These are phyloP conservation scores for Polydesmus complanatus DNA, from an alignment of 2,888 invertebrate species.

Conservation along the genomic window DNA sequence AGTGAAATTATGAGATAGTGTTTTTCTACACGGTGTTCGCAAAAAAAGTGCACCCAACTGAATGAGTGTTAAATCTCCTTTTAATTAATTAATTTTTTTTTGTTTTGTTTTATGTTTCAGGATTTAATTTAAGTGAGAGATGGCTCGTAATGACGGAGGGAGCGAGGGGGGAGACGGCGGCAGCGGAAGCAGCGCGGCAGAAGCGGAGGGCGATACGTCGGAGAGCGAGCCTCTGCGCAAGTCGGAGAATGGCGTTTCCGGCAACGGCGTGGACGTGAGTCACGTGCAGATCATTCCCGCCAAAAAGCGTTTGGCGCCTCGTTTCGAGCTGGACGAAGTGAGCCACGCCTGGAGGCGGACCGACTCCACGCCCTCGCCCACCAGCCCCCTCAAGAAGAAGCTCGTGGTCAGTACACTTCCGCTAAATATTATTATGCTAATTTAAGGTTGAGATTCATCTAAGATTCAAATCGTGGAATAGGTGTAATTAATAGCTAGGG, in stretches of 20 bases:
- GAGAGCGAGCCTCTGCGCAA: slow-evolving; percentile 7
- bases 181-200: background rate
- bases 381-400: slow-evolving; percentile 16
- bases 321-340: slow-evolving; percentile 14
- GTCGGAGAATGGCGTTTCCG: slow-evolving; percentile 6
- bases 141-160: background rate
- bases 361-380: slow-evolving; percentile 11
- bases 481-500: no score
- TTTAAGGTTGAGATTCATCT: no score
- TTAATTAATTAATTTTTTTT: no score
- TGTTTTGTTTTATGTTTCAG: no score
- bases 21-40: no score
- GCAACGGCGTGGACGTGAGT: slow-evolving; percentile 1
- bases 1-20: no score
- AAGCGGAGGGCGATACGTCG: background rate
- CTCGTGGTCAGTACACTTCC: slow-evolving; percentile 18
- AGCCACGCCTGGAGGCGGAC: slow-evolving; percentile 10
- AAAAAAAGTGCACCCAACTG: no score
- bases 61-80: no score
- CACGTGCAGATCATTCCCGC: background rate
- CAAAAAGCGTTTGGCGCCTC: background rate
- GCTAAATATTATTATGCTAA: no score
- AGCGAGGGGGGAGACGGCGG: background rate
- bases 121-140: background rate
- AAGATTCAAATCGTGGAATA: no score